Evolutionary conservation across 1,140 invertebrate genomes (phyloP).

Genomic region (Drosophila trapezifrons): DNA sequence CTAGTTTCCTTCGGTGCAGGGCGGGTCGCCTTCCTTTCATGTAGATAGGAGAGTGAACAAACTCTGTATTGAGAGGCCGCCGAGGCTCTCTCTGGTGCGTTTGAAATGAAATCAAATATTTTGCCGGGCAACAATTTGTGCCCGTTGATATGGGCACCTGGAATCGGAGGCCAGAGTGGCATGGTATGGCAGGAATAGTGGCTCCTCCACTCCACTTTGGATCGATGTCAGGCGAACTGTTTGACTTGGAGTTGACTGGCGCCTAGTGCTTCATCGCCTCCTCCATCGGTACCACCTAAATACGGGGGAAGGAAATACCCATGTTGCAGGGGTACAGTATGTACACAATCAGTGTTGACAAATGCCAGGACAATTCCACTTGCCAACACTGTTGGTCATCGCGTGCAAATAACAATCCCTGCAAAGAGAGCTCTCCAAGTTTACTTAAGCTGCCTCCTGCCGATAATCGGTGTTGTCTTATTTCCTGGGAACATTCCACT

Average conservation of each 20-base stretch:
- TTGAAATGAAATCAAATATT: slow-evolving; percentile 78
- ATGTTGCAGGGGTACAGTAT: background rate
- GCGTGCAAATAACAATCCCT: background rate
- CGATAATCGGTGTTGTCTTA: slow-evolving; percentile 22
- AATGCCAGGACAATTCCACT: slow-evolving; percentile 15
- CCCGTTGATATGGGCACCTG: slow-evolving; percentile 45
- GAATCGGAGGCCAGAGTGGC: slow-evolving; percentile 5
- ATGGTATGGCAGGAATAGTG: background rate
- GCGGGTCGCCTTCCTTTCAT: background rate
- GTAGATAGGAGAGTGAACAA: slow-evolving; percentile 5
- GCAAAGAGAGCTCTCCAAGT: background rate
- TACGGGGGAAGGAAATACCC: background rate
- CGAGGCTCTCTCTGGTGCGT: slow-evolving; percentile 27
- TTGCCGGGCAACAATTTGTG: slow-evolving; percentile 70
- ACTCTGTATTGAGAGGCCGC: slow-evolving; percentile 38
- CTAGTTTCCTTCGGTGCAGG: slow-evolving; percentile 6
- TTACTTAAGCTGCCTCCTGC: background rate
- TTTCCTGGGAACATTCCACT: background rate
- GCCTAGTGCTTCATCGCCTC: slow-evolving; percentile 2
- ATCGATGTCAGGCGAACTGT: slow-evolving; percentile 42
- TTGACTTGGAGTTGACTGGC: slow-evolving; percentile 34
- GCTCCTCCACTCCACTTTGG: slow-evolving; percentile 16
- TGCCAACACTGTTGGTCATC: slow-evolving; percentile 16
- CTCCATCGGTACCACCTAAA: background rate
- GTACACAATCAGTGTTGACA: slow-evolving; percentile 34